A percentile compares a stretch with the other conserved stretches of the same genome.
Evolutionary conservation across 2,113 vertebrate species (phyloP).

Genomic region (Corydoras sp.): DNA sequence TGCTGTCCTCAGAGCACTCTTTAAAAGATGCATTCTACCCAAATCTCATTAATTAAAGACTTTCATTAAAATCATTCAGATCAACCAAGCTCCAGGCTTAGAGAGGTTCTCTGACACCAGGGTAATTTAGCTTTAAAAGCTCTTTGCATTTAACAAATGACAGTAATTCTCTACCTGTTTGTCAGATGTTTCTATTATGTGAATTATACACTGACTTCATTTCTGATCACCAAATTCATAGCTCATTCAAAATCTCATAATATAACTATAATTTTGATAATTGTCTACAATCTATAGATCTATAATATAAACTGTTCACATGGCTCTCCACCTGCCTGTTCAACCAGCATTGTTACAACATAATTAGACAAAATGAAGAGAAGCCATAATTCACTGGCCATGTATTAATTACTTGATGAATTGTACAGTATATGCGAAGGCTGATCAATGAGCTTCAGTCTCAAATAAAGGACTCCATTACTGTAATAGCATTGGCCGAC

Average conservation of each 20-base stretch:
- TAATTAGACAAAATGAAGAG: neutral
- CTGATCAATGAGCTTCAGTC: slow-evolving; percentile 46
- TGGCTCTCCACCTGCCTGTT: neutral
- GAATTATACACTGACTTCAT: neutral
- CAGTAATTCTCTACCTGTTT: neutral
- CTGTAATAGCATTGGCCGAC: slow-evolving; percentile 40
- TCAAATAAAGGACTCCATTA: slow-evolving; percentile 50
- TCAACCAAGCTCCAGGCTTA: neutral
- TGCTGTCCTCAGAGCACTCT: too few species aligned
- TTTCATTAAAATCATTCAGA: neutral
- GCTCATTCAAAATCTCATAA: too few species aligned
- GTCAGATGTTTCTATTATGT: neutral
- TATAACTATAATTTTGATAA: too few species aligned
- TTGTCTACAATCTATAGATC: too few species aligned
- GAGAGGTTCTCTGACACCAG: neutral
- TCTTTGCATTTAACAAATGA: neutral
- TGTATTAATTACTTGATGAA: slow-evolving; percentile 40
- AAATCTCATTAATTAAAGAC: too few species aligned
- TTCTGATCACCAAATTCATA: too few species aligned
- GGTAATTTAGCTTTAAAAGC: neutral
- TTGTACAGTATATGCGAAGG: slow-evolving; percentile 41
- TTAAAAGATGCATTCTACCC: too few species aligned
- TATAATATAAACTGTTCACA: neutral
- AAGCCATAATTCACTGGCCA: slow-evolving; percentile 19
- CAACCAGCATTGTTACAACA: neutral